A percentile compares a stretch with the other conserved stretches of the same genome.
phyloP scores from a whole-genome alignment of 2,113 vertebrate species.

The Sterrhoptilus dennistouni region DNA sequence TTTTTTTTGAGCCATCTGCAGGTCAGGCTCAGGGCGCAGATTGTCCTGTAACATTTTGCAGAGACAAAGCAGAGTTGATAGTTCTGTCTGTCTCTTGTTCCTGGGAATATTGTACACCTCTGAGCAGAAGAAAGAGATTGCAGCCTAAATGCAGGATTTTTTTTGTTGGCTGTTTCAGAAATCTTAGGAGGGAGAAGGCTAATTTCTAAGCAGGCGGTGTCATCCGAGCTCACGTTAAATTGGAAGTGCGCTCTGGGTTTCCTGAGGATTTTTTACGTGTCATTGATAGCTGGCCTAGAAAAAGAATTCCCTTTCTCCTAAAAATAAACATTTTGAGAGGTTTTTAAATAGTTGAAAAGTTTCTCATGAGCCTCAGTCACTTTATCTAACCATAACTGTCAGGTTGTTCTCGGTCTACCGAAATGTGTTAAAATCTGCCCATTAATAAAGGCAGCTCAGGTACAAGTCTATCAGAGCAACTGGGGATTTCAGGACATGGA shows the following conservation, averaged over 20 bases:
- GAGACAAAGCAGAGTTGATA: slow-evolving; percentile 76
- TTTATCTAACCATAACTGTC: slow-evolving; percentile 30
- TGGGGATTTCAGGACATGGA: slow-evolving; percentile 4
- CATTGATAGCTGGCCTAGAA: slow-evolving; percentile 64
- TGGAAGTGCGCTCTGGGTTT: slow-evolving; percentile 60
- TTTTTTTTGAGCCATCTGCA: slow-evolving; percentile 50
- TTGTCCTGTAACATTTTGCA: slow-evolving; percentile 70
- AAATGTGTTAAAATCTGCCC: slow-evolving; percentile 45
- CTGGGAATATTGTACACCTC: slow-evolving; percentile 66
- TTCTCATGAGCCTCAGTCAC: slow-evolving; percentile 22
- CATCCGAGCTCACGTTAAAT: slow-evolving; percentile 64
- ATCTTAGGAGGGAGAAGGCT: slow-evolving; percentile 64
- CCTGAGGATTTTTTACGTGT: slow-evolving; percentile 65
- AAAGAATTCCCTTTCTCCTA: slow-evolving; percentile 61
- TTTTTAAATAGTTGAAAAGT: slow-evolving; percentile 65
- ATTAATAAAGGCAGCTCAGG: slow-evolving; percentile 39
- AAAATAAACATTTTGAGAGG: slow-evolving; percentile 68
- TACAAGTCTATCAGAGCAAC: not conserved
- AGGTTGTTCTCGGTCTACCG: slow-evolving; percentile 28
- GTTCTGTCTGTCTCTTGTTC: slow-evolving; percentile 67
- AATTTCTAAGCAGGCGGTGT: slow-evolving; percentile 58
- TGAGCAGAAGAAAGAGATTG: slow-evolving; percentile 55
- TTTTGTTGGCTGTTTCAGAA: slow-evolving; percentile 64
- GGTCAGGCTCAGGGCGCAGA: slow-evolving; percentile 67
- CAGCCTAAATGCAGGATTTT: not conserved